phyloP scores from a whole-genome alignment of 2,888 invertebrate species.

The Malthinus flaveolus region DNA sequence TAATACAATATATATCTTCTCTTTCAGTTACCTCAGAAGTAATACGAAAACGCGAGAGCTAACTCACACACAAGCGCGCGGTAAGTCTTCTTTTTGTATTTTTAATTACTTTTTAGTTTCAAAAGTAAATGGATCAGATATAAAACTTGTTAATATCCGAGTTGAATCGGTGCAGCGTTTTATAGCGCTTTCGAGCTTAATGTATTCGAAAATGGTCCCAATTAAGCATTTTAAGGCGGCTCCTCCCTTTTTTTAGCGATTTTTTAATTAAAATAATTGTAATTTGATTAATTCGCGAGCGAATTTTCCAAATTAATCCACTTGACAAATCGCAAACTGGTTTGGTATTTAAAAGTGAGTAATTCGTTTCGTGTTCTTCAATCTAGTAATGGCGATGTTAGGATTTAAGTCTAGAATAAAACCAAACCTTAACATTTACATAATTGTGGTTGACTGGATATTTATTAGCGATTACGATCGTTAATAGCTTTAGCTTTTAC shows the following conservation, averaged over 20 bases:
- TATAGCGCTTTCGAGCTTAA: too few relatives aligned
- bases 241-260: not conserved
- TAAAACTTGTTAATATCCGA: too few relatives aligned
- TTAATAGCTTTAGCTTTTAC: conserved; percentile 35
- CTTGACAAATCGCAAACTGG: conserved; percentile 5
- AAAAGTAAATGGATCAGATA: too few relatives aligned
- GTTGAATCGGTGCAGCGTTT: too few relatives aligned
- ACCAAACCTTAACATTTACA: conserved; percentile 38
- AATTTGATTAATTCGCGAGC: not conserved
- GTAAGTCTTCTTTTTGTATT: too few relatives aligned
- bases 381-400: conserved; percentile 31
- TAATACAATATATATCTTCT: too few relatives aligned
- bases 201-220: too few relatives aligned
- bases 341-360: conserved; percentile 13
- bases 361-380: conserved; percentile 22
- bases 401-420: conserved; percentile 38
- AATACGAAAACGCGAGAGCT: too few relatives aligned
- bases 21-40: too few relatives aligned
- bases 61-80: too few relatives aligned
- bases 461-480: conserved; percentile 37
- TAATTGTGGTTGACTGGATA: conserved; percentile 37
- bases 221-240: too few relatives aligned
- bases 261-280: not conserved
- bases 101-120: too few relatives aligned
- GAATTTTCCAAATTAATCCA: not conserved